Evolutionary conservation across 2,797 vertebrate species (phyloP).

Genomic region (Pogoniulus pusillus): DNA sequence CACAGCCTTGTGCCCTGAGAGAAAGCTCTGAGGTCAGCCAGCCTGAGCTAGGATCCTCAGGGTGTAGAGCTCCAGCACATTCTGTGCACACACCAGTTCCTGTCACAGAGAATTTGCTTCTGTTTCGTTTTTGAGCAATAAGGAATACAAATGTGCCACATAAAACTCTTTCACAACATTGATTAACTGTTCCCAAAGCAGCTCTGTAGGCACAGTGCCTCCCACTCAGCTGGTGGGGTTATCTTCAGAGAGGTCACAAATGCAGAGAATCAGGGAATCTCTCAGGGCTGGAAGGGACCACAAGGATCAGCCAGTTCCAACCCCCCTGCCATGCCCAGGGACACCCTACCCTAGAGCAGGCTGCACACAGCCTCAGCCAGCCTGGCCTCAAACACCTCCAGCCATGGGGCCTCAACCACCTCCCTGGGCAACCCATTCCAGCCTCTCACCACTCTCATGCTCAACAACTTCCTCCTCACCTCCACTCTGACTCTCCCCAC

Average conservation of each 20-base stretch:
- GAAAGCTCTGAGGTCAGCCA: neutral
- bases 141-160: neutral
- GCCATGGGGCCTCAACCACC: too few relatives aligned
- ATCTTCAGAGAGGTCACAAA: neutral
- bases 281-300: too few relatives aligned
- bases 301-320: too few relatives aligned
- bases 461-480: too few relatives aligned
- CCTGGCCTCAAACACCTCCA: too few relatives aligned
- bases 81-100: neutral
- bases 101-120: neutral
- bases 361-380: too few relatives aligned
- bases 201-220: neutral
- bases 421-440: too few relatives aligned
- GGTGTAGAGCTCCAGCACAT: neutral
- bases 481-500: too few relatives aligned
- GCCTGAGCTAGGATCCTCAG: neutral
- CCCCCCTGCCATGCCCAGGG: too few relatives aligned
- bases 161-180: neutral
- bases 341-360: too few relatives aligned
- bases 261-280: too few relatives aligned
- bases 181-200: neutral
- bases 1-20: neutral
- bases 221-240: neutral
- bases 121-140: neutral
- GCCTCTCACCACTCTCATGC: too few relatives aligned